A percentile compares a stretch with the other conserved stretches of the same genome.
Conservation (phyloP, 2,797 vertebrate species). For the Poeciliopsis paucimaculata region DNA sequence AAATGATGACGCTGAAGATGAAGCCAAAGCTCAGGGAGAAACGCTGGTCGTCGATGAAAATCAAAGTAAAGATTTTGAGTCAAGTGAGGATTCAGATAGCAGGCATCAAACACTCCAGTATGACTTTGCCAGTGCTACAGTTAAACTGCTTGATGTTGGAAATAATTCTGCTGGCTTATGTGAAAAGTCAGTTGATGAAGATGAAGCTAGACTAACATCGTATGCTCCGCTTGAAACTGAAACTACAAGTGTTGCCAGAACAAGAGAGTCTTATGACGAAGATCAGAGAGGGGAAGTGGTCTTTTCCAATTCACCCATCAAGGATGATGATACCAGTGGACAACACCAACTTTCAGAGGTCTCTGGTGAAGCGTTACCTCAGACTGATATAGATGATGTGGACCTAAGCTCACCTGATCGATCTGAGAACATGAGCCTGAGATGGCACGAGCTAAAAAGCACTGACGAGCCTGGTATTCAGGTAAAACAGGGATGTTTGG, state of each 20-base stretch:
- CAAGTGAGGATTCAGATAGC: conserved; percentile 72
- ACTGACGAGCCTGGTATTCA: conserved; percentile 31
- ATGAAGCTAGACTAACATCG: conserved; percentile 45
- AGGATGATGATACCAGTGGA: neutral
- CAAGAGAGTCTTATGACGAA: conserved; percentile 7
- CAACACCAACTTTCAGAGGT: neutral
- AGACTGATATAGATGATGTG: conserved; percentile 78
- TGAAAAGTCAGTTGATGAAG: conserved; percentile 10
- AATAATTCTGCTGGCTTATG: conserved; percentile 19
- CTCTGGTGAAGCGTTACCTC: conserved; percentile 65
- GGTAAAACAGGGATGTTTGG: conserved; percentile 63
- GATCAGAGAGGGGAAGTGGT: conserved; percentile 12
- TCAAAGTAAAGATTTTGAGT: conserved; percentile 49
- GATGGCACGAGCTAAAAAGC: conserved; percentile 34
- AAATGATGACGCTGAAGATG: conserved; percentile 32
- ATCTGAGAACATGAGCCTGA: conserved; percentile 36
- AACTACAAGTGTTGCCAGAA: neutral
- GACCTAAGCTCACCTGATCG: conserved; percentile 69
- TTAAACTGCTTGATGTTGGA: conserved; percentile 41
- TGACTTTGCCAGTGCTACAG: conserved; percentile 54
- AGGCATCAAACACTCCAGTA: conserved; percentile 60
- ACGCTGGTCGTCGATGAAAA: conserved; percentile 22
- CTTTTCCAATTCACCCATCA: neutral
- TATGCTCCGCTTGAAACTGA: conserved; percentile 30
- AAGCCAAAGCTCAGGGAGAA: conserved; percentile 33